These are phyloP conservation scores for Genyomyrus donnyi DNA, from an alignment of 2,113 vertebrate species.

Conservation along the genomic window DNA sequence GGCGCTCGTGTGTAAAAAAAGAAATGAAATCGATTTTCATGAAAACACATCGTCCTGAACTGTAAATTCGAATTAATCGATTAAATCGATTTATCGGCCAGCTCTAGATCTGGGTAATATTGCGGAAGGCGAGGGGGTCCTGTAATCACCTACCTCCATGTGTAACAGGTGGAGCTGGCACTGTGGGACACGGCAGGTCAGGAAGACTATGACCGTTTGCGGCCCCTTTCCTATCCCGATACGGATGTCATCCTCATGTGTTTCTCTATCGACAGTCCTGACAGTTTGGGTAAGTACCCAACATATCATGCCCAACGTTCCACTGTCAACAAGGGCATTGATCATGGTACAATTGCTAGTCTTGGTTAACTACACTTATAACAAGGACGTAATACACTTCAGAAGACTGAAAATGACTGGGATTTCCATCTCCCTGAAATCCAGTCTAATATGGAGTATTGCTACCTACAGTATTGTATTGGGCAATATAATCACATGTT, in stretches of 20 bases:
- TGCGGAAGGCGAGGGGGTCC: too few species aligned
- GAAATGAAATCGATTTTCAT: too few species aligned
- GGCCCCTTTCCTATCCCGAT: slow-evolving; percentile 93
- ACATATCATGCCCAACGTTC: neutral
- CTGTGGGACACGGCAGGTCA: slow-evolving; percentile 96
- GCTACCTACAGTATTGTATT: neutral
- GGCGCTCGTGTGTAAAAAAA: too few species aligned
- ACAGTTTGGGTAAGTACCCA: slow-evolving; percentile 79
- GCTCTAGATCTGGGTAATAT: neutral
- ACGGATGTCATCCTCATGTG: slow-evolving; percentile 98
- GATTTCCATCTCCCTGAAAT: neutral
- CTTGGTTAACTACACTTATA: neutral
- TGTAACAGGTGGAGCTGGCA: slow-evolving; percentile 84
- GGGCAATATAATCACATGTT: neutral
- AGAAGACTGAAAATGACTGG: neutral
- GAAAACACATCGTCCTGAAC: too few species aligned
- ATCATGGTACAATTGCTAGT: neutral
- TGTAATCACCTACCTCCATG: neutral
- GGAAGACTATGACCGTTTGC: slow-evolving; percentile 91
- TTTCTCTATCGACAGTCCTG: slow-evolving; percentile 94
- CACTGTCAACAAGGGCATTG: neutral
- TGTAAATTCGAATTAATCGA: too few species aligned
- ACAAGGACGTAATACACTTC: too few species aligned
- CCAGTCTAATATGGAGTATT: neutral
- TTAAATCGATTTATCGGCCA: too few species aligned